Conservation (phyloP, 2,797 vertebrate genomes). For the Sparus aurata region DNA sequence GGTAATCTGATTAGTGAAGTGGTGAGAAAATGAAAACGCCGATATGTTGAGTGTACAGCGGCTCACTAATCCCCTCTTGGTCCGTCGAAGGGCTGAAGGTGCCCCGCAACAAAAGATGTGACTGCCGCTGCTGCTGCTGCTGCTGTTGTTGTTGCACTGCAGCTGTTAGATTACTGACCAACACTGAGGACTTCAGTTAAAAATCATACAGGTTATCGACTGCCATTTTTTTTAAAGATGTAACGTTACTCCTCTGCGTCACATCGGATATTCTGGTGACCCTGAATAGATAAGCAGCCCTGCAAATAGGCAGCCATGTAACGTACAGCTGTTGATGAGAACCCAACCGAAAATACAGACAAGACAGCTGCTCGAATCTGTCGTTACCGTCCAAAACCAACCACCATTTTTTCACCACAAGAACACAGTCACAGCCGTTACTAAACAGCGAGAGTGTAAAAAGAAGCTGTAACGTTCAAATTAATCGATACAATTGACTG, state of each 20-base stretch:
- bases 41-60: slow-evolving; percentile 36
- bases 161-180: slow-evolving; percentile 27
- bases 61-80: slow-evolving; percentile 37
- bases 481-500: neutral
- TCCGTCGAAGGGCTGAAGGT: slow-evolving; percentile 34
- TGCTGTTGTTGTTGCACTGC: slow-evolving; percentile 40
- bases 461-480: fast-evolving
- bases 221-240: neutral
- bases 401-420: fast-evolving
- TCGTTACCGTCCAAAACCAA: neutral
- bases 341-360: slow-evolving; percentile 11
- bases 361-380: slow-evolving; percentile 29
- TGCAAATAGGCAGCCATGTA: neutral
- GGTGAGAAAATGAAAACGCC: slow-evolving; percentile 67
- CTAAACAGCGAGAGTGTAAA: fast-evolving
- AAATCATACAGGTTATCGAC: fast-evolving
- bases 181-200: neutral
- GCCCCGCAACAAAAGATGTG: slow-evolving; percentile 65
- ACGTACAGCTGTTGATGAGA: slow-evolving; percentile 42
- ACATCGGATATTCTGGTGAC: neutral
- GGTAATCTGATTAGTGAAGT: slow-evolving; percentile 70
- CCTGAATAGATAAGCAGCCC: neutral
- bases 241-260: neutral
- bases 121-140: slow-evolving; percentile 27
- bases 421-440: fast-evolving